These are phyloP conservation scores for Pomatostomus ruficeps DNA, from an alignment of 2,113 vertebrate species.

Conservation along the genomic window DNA sequence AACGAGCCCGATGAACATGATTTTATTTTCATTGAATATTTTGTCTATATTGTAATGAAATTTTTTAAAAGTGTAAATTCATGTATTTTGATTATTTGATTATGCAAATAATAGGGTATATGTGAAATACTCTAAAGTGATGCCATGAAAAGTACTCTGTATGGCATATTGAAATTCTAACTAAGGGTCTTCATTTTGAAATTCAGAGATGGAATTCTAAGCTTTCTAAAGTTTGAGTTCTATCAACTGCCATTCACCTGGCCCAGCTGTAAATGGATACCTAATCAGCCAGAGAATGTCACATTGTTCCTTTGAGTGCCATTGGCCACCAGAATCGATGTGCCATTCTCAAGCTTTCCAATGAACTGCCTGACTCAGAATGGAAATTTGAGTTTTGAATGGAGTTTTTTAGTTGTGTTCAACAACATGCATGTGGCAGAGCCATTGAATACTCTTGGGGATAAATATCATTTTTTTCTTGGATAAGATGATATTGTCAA, in stretches of 20 bases:
- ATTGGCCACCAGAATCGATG: background rate
- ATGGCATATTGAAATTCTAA: background rate
- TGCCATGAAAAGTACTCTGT: background rate
- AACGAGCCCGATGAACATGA: background rate
- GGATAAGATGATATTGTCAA: background rate
- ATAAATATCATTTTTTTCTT: background rate
- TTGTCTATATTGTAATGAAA: background rate
- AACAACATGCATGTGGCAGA: background rate
- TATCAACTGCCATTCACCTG: background rate
- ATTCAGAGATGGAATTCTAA: background rate
- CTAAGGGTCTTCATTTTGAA: fast-evolving
- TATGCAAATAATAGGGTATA: background rate
- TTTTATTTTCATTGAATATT: background rate
- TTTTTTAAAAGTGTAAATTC: background rate
- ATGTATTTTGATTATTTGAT: background rate
- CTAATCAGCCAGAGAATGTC: background rate
- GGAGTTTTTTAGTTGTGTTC: background rate
- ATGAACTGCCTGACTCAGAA: background rate
- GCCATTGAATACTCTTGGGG: background rate
- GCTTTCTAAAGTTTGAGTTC: background rate
- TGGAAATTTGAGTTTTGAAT: background rate
- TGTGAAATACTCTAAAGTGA: background rate
- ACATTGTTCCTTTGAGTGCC: background rate
- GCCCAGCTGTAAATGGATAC: background rate
- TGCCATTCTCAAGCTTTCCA: background rate